Evolutionary conservation across 2,888 invertebrate genomes (phyloP).

Genomic region (Caenorhabditis sp.): DNA sequence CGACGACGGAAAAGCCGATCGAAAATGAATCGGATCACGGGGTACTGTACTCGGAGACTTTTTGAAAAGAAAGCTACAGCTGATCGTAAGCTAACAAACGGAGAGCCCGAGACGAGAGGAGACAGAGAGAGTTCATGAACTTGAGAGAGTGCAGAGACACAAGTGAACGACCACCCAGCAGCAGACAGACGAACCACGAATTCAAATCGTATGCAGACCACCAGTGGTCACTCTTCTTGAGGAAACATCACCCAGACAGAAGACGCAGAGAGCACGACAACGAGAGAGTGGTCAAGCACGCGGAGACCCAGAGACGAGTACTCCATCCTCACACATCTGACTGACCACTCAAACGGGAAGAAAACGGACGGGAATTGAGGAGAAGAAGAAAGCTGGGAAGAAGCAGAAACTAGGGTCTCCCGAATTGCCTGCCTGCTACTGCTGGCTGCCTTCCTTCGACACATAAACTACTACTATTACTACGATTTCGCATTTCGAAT

Average conservation of each 20-base stretch:
- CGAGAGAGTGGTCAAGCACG: conserved; percentile 36
- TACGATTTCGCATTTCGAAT: conserved; percentile 34
- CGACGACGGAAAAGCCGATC: conserved; percentile 7
- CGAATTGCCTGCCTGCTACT: conserved; percentile 35
- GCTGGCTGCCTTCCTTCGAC: conserved; percentile 29
- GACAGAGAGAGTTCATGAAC: conserved; percentile 10
- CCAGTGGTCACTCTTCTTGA: conserved; percentile 42
- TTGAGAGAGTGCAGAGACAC: conserved; percentile 25
- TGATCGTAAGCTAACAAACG: conserved; percentile 31
- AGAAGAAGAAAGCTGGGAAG: conserved; percentile 28
- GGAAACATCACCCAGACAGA: conserved; percentile 27
- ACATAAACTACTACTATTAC: conserved; percentile 45
- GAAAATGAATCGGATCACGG: conserved; percentile 8
- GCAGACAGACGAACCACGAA: conserved; percentile 43
- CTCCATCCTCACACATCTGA: conserved; percentile 35
- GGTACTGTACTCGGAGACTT: conserved; percentile 31
- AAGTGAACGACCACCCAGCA: conserved; percentile 30
- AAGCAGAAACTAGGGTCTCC: conserved; percentile 33
- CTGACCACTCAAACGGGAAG: conserved; percentile 44
- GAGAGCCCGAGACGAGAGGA: conserved; percentile 28
- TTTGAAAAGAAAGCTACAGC: conserved; percentile 28
- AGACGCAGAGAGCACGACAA: conserved; percentile 35
- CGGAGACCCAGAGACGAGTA: conserved; percentile 35
- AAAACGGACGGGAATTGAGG: conserved; percentile 41
- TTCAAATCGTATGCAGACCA: conserved; percentile 40